A percentile compares a stretch with the other conserved stretches of the same genome.
phyloP scores from a whole-genome alignment of 2,113 vertebrate genomes.

The Hylia prasina region DNA sequence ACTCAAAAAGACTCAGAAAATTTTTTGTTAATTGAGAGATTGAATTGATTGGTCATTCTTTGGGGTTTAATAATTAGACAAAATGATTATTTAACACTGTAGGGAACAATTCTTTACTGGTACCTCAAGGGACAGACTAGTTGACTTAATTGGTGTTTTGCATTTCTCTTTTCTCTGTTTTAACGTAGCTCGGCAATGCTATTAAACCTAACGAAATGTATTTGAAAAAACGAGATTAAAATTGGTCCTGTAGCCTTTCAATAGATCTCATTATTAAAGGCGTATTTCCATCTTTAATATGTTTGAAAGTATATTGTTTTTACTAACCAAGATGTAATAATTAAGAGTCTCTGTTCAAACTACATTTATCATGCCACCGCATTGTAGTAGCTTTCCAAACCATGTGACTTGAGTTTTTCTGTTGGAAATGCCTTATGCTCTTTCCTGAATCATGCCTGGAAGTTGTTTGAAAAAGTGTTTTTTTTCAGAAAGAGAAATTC shows the following conservation, averaged over 20 bases:
- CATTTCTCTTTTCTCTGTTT: not conserved
- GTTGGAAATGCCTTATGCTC: no score
- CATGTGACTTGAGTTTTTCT: no score
- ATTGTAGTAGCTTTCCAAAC: no score
- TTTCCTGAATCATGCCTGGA: no score
- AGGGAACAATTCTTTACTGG: not conserved
- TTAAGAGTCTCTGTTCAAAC: not conserved
- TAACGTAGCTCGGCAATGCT: not conserved
- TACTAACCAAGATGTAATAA: not conserved
- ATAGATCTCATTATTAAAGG: not conserved
- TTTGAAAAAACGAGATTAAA: not conserved
- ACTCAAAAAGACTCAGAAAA: not conserved
- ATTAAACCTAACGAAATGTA: not conserved
- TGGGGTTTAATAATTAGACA: not conserved
- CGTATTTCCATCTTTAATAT: not conserved
- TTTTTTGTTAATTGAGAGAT: not conserved
- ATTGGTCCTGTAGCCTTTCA: not conserved
- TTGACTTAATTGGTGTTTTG: not conserved
- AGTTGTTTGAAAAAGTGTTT: no score
- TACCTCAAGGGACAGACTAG: not conserved
- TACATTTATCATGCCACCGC: no score
- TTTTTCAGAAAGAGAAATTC: no score
- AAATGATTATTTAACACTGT: not conserved
- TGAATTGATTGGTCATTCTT: not conserved
- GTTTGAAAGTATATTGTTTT: not conserved